Percentiles rank a stretch among this genome's conserved stretches.
phyloP scores from a whole-genome alignment of 2,113 vertebrate species.

The Conger conger region DNA sequence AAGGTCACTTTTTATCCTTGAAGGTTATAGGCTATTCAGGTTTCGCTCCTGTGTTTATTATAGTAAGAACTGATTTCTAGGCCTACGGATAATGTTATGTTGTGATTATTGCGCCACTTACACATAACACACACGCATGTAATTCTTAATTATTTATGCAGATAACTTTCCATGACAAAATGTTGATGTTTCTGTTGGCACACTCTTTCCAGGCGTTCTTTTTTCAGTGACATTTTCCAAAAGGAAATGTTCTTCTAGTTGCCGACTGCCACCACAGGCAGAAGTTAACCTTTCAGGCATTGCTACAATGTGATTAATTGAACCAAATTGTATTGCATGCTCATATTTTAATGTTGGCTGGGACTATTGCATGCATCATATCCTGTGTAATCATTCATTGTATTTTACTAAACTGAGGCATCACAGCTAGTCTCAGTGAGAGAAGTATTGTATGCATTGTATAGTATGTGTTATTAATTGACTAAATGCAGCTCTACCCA shows the following conservation, averaged over 20 bases:
- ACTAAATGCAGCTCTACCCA: neutral
- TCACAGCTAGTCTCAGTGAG: neutral
- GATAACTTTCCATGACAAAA: too few species aligned
- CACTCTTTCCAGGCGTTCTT: neutral
- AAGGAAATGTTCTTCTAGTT: neutral
- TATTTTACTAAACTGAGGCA: neutral
- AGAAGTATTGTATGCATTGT: too few species aligned
- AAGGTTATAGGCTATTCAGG: neutral
- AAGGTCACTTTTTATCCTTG: neutral
- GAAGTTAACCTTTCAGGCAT: neutral
- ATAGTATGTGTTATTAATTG: neutral
- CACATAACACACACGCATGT: neutral
- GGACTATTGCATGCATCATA: neutral
- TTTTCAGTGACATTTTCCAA: neutral
- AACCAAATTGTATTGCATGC: neutral
- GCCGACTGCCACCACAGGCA: neutral
- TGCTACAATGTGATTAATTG: neutral
- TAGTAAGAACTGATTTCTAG: neutral
- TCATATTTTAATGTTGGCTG: neutral
- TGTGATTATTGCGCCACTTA: too few species aligned
- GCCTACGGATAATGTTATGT: too few species aligned
- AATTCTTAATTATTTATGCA: too few species aligned
- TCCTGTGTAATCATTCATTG: neutral
- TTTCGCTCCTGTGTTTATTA: neutral
- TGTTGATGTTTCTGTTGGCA: neutral